Evolutionary conservation across 2,797 vertebrate genomes (phyloP).

Genomic region (Mormyrus hasselquistii): DNA sequence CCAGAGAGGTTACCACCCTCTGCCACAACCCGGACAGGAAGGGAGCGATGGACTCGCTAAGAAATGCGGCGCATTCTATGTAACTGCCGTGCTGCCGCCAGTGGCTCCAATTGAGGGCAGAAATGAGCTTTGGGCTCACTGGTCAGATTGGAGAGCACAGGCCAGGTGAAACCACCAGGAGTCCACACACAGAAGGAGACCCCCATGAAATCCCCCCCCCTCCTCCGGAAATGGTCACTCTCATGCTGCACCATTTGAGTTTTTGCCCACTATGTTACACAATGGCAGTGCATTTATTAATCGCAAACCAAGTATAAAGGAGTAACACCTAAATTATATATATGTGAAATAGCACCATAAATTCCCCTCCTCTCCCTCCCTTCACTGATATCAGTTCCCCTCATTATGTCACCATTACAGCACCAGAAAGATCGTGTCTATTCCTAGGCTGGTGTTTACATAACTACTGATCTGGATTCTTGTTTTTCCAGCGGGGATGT

Average conservation of each 20-base stretch:
- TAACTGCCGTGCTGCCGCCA: slow-evolving; percentile 43
- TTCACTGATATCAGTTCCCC: background rate
- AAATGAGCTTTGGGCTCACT: slow-evolving; percentile 33
- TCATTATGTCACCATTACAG: background rate
- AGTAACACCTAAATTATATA: background rate
- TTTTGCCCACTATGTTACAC: background rate
- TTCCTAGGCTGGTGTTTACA: slow-evolving; percentile 23
- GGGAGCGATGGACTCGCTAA: slow-evolving; percentile 29
- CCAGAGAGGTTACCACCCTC: background rate
- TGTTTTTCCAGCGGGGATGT: background rate
- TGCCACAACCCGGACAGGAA: background rate
- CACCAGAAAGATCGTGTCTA: background rate
- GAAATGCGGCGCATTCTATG: slow-evolving; percentile 47
- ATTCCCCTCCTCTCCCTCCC: background rate
- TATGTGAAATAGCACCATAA: background rate
- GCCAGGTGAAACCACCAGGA: background rate
- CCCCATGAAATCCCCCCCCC: background rate
- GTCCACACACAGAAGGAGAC: background rate
- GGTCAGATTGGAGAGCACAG: slow-evolving; percentile 21
- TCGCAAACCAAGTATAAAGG: background rate
- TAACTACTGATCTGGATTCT: slow-evolving; percentile 17
- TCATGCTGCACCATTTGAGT: background rate
- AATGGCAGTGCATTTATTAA: background rate
- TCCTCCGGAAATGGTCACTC: background rate
- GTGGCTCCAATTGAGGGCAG: background rate